Base-by-base conservation (phyloP, 2,797 vertebrate species). In the Enteromius afrohamiltoni region DNA sequence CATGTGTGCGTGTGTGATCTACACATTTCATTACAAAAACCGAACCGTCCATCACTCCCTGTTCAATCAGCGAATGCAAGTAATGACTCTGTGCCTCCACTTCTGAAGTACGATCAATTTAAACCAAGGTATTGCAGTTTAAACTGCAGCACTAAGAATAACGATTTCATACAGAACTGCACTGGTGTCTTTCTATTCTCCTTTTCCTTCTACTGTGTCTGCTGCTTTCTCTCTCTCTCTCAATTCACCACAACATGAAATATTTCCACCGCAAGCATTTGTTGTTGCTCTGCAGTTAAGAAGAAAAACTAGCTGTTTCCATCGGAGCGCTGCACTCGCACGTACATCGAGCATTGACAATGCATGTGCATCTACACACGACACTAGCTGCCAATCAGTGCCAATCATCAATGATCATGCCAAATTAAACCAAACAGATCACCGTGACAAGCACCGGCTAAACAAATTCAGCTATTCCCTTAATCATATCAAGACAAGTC, bases 401-500 rank as follows among this genome's bases (percentile, higher is more conserved):
- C 29, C 31, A 60, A 21, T 6, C 70, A 73, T 49, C 42, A 53
- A 55, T 51, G 77, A n/a, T 14, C 45, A 55, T 53, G 70, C n/a
- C 40, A n/a, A 60, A 83, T 79, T 62, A 76, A 58, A 70, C 47
- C 40, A 71, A 31, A 77, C 51, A 0, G 65, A 34, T 55, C 65
- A 60, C 19, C 2, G 3, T 14, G 13, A 80, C 45, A 34, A 42
- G 69, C 77, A 65, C 11, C 10, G 70, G 31, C 73, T 45, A 79
- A 58, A 83, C 53, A 60, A 68, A 76, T 79, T 75, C 62, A 62
- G 49, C 60, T 68, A 58, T 78, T 82, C 79, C 23, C 1, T 58
- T 76, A 58, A 70, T 70, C 34, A 77, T 26, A 77, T 83, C 53
- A 77, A 60, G 76, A 60, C 21, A 71, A 70, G 65, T 53, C 51